Conservation (phyloP, 2,113 vertebrate species). For the Hippocampus mohnikei region DNA sequence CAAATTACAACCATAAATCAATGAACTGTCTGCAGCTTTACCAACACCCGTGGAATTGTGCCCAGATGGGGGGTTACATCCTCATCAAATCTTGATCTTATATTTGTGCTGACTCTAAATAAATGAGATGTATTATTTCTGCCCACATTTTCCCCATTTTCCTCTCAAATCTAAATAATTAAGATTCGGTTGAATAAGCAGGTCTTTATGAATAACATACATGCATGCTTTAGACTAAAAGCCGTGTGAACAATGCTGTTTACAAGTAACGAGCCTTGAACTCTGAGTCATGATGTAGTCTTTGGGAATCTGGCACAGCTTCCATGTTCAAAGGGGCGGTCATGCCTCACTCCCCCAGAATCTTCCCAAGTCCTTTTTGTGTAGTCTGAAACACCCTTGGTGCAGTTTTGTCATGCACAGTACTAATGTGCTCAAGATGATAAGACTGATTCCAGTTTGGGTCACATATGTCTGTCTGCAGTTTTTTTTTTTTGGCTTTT, state of each 20-base stretch:
- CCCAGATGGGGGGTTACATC: not conserved
- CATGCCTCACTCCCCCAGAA: conserved; percentile 36
- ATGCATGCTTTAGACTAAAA: conserved; percentile 35
- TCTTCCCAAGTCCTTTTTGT: conserved; percentile 25
- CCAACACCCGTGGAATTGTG: conserved; percentile 7
- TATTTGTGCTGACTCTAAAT: conserved; percentile 10
- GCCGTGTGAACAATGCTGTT: conserved; percentile 60
- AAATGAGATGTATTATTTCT: not conserved
- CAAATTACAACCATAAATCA: conserved; percentile 8
- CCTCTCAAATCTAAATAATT: conserved; percentile 32
- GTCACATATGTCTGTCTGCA: not conserved
- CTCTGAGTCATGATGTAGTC: conserved; percentile 55
- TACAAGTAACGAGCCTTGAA: conserved; percentile 52
- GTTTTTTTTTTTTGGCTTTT: too few relatives aligned
- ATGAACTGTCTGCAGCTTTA: conserved; percentile 4
- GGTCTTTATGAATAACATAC: not conserved
- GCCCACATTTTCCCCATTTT: conserved; percentile 11
- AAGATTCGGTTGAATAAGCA: conserved; percentile 2
- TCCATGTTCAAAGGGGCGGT: conserved; percentile 27
- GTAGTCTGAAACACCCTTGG: conserved; percentile 18
- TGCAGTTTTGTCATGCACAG: conserved; percentile 11
- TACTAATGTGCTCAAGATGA: conserved; percentile 21
- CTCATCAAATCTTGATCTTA: not conserved
- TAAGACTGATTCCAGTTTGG: conserved; percentile 6
- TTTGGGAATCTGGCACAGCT: conserved; percentile 51